These are phyloP conservation scores for Nettapus auritus DNA, from an alignment of 2,113 vertebrate genomes.

Conservation along the genomic window DNA sequence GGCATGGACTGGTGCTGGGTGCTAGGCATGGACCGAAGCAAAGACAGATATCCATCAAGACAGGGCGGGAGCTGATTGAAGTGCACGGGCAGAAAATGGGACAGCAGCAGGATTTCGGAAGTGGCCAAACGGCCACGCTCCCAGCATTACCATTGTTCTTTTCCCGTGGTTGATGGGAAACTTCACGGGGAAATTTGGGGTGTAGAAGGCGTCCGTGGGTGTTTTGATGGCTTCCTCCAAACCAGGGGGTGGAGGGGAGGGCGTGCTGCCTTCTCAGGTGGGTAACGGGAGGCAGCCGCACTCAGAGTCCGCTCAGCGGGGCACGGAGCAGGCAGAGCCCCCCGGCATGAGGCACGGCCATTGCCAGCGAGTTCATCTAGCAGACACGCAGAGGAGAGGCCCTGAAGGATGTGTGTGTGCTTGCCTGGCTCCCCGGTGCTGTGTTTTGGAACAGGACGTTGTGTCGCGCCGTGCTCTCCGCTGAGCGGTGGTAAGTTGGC, in stretches of 20 bases:
- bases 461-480: background rate
- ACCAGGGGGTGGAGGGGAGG: background rate
- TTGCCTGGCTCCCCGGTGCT: background rate
- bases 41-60: background rate
- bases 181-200: background rate
- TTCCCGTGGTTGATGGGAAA: background rate
- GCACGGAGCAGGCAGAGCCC: background rate
- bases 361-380: background rate
- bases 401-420: background rate
- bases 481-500: background rate
- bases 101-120: background rate
- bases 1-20: background rate
- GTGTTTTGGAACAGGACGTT: rapidly evolving
- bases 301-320: background rate
- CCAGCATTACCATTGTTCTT: background rate
- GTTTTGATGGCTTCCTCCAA: background rate
- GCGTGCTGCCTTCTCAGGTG: background rate
- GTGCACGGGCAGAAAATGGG: background rate
- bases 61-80: background rate
- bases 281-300: background rate
- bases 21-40: background rate
- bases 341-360: background rate
- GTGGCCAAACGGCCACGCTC: background rate
- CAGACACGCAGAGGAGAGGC: background rate
- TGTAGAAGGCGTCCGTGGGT: background rate